These are phyloP conservation scores for Malurus splendens DNA, from an alignment of 2,797 vertebrate species.

Conservation along the genomic window DNA sequence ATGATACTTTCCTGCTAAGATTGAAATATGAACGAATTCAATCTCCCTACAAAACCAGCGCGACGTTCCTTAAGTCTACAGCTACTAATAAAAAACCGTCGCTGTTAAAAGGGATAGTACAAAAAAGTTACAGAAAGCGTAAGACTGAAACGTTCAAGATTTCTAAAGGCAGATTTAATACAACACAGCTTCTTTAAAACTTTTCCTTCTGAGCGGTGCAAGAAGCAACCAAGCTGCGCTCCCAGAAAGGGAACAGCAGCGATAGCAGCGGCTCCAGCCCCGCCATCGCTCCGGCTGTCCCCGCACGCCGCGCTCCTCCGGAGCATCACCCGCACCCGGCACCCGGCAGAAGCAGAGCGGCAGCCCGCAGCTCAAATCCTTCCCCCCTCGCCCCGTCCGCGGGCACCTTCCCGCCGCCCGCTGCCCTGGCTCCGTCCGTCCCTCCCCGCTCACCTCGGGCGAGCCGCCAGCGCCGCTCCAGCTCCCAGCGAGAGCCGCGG, in stretches of 20 bases:
- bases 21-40: background rate
- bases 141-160: background rate
- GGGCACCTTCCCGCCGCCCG: background rate
- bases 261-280: background rate
- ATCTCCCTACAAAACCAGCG: background rate
- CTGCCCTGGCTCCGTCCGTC: background rate
- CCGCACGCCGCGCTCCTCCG: background rate
- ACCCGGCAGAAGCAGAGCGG: rapidly evolving
- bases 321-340: background rate
- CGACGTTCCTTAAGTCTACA: background rate
- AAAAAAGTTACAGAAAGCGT: background rate
- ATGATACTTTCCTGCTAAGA: background rate
- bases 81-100: rapidly evolving
- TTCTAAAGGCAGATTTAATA: background rate
- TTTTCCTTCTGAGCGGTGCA: background rate
- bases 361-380: rapidly evolving
- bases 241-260: background rate
- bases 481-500: conserved; percentile 21
- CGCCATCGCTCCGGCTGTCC: background rate
- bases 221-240: rapidly evolving
- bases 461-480: conserved; percentile 41
- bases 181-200: background rate
- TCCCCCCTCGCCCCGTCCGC: background rate
- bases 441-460: conserved; percentile 53
- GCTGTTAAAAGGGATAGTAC: background rate